Percentiles rank a stretch among this genome's conserved stretches.
Conservation (phyloP, 1,140 invertebrate genomes). For the Drosophila watanabei region DNA sequence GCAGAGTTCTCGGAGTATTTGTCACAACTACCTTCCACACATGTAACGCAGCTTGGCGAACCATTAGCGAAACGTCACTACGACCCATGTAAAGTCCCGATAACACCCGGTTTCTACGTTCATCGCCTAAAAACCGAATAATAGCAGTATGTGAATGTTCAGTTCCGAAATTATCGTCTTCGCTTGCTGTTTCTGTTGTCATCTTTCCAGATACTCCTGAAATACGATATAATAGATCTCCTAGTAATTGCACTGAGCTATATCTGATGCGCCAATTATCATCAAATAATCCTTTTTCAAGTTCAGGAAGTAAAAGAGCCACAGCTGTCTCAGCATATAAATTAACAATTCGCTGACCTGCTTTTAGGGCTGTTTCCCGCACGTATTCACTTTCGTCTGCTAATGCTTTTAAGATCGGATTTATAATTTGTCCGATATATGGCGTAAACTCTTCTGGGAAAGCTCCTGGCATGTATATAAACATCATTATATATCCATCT, state of each 20-base stretch:
- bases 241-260: conserved; percentile 97
- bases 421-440: conserved; percentile 99
- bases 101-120: conserved; percentile 96
- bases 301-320: conserved; percentile 95
- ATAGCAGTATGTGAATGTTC: conserved; percentile 98
- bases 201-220: conserved; percentile 99
- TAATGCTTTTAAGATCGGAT: conserved; percentile 98
- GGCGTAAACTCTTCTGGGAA: conserved; percentile 98
- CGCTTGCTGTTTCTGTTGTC: conserved; percentile 98
- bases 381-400: conserved; percentile 99
- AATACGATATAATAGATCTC: conserved; percentile 98
- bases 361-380: conserved; percentile 97
- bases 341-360: conserved; percentile 98
- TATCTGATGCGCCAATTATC: conserved; percentile 99
- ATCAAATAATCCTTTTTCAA: conserved; percentile 97
- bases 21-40: conserved; percentile 99
- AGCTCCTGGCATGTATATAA: conserved; percentile 99
- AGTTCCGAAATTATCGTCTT: conserved; percentile 99
- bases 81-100: conserved; percentile 99
- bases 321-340: conserved; percentile 98
- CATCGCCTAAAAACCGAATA: conserved; percentile 93
- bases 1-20: conserved; percentile 97
- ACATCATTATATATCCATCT: conserved; percentile 99
- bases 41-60: conserved; percentile 98
- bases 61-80: conserved; percentile 98